These are phyloP conservation scores for Mechanitis messenoides DNA, from an alignment of 2,888 invertebrate genomes.

Conservation along the genomic window DNA sequence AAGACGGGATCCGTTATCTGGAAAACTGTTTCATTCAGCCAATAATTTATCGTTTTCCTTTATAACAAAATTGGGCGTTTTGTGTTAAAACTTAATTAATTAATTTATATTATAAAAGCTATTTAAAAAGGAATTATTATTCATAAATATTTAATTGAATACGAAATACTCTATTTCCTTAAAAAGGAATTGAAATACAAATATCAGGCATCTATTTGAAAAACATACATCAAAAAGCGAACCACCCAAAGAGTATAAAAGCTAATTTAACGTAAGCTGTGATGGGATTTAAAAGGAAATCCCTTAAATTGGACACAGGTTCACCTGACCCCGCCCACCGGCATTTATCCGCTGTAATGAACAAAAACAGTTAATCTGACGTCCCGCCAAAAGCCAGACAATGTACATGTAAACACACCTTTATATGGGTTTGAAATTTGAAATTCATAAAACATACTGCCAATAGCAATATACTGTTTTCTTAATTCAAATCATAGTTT, in stretches of 20 bases:
- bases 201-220: too few species aligned
- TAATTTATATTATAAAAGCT: too few species aligned
- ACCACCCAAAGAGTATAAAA: constrained; percentile 26
- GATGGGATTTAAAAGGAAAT: constrained; percentile 40
- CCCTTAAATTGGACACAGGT: constrained; percentile 52
- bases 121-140: too few species aligned
- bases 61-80: constrained; percentile 5
- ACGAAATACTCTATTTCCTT: too few species aligned
- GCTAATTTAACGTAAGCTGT: constrained; percentile 42
- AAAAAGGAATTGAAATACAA: too few species aligned
- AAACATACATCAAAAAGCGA: constrained; percentile 8
- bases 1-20: constrained; percentile 3
- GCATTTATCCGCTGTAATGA: constrained; percentile 42
- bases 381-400: constrained; percentile 21
- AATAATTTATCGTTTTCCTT: neutral
- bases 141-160: too few species aligned
- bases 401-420: constrained; percentile 17
- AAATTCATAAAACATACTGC: too few species aligned
- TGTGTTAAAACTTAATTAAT: too few species aligned
- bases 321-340: constrained; percentile 45
- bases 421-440: neutral
- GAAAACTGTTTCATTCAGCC: neutral
- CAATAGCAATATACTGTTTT: too few species aligned
- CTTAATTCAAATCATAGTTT: too few species aligned
- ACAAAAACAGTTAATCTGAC: constrained; percentile 42